phyloP scores from a whole-genome alignment of 2,113 vertebrate species.

The Pangasianodon gigas region DNA sequence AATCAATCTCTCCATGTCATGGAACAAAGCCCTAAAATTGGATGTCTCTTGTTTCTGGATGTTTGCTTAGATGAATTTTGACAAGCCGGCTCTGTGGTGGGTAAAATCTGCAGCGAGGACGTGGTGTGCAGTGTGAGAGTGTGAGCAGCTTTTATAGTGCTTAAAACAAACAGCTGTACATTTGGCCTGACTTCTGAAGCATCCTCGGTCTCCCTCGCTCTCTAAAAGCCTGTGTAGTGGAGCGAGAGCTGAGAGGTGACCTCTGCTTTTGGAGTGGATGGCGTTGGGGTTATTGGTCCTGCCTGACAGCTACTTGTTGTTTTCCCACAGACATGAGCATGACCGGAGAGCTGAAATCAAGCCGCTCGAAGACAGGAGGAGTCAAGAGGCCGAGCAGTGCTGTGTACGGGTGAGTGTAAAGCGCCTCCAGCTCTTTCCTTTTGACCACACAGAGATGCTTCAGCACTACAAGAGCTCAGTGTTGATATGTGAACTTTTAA shows the following conservation, averaged over 20 bases:
- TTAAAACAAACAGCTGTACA: slow-evolving; percentile 42
- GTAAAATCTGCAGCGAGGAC: slow-evolving; percentile 4
- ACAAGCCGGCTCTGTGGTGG: slow-evolving; percentile 34
- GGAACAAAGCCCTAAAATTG: slow-evolving; percentile 52
- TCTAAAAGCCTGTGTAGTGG: slow-evolving; percentile 6
- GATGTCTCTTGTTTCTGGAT: slow-evolving; percentile 52
- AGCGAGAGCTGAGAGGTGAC: neutral
- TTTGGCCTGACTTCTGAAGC: slow-evolving; percentile 14
- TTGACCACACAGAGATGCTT: neutral
- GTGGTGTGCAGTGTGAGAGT: slow-evolving; percentile 36
- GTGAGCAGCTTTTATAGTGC: slow-evolving; percentile 44
- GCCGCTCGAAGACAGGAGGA: slow-evolving; percentile 70
- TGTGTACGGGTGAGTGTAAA: slow-evolving; percentile 71
- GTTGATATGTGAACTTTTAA: neutral
- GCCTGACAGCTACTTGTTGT: slow-evolving; percentile 56
- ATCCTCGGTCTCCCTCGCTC: neutral
- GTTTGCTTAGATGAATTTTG: slow-evolving; percentile 50
- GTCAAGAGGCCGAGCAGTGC: slow-evolving; percentile 73
- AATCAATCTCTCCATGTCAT: slow-evolving; percentile 51
- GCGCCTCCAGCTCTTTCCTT: neutral
- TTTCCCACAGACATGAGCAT: slow-evolving; percentile 72
- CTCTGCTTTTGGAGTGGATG: neutral
- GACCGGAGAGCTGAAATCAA: slow-evolving; percentile 77
- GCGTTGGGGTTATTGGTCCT: neutral
- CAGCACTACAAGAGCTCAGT: neutral